Base-by-base conservation (phyloP, 1,140 invertebrate species). In the Linepithema humile region DNA sequence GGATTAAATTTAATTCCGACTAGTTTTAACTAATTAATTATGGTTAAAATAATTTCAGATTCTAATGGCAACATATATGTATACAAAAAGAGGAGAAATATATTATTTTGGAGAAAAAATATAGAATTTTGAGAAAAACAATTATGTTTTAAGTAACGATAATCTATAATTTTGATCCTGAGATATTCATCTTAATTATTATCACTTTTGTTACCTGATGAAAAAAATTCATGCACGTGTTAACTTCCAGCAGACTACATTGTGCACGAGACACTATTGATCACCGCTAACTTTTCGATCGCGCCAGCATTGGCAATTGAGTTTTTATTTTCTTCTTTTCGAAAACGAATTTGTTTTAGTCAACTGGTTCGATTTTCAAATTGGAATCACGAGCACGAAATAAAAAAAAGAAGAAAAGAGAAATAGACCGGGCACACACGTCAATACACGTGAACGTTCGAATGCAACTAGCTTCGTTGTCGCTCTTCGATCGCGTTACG, bases 391-490 rank as follows among this genome's bases (percentile, higher is more conserved):
- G 35, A 40, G 20, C 9, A 43, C 4, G 10, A 64, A 69, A 32
- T 3, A 23, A 64, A 85, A 43, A 38, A 45, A 62, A 10, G 45
- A 29, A 65, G 23, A 40, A 15, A 12, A 57, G 40, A n/a, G 55
- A 32, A 67, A 5, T 17, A n/a, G 50, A 15, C 77, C 26, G 69
- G 55, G 55, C 62, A 38, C 50, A 40, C 26, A 29, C 26, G 12
- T 3, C 12, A 35, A 9, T 23, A 67, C 29, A 55, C 10, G 23
- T 32, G 43, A 50, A 62, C 57, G 70, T 32, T 62, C 67, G 70
- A 75, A 29, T 70, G 60, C 75, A 82, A 88, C 87, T 87, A 53
- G 80, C 64, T 72, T 69, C n/a, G n/a, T n/a, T n/a, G n/a, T 85
- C 57, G 55, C 15, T 32, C 43, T 65, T 86, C 73, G 67, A 60